Base-by-base conservation (phyloP, 2,113 vertebrate genomes). In the Callospermophilus lateralis region DNA sequence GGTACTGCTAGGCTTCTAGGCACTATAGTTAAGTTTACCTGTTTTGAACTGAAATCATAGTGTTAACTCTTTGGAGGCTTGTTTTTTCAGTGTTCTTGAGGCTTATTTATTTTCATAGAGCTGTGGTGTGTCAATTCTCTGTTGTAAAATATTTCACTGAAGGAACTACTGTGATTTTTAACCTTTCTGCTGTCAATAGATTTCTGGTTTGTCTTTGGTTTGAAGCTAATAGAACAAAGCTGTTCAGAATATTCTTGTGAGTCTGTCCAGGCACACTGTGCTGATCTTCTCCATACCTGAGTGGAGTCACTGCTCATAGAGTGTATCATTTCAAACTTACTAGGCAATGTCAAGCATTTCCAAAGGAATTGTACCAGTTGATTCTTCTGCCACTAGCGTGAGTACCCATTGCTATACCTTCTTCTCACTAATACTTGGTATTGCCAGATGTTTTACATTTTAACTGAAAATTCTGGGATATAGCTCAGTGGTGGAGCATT, bases 51-150 rank as follows among this genome's bases (percentile, higher is more conserved):
- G 12, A 7, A 94, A n/a, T 73, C 53, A 53, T 48, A 6, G 53
- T 89, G 2, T 51, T 32, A 63, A 26, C 73, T 90, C 26, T 89
- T 77, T 73, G 48, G 42, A 16, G 34, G 70, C 34, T 45, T 89
- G 67, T 4, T 53, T 92, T 84, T 81, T 96, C 48, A 68, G 3
- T 97, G 51, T 91, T 81, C 48, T 42, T 73, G 73, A 76, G 58
- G 34, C 72, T 61, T 30, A 53, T 51, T 77, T 67, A 20, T 97
- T 76, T 92, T 19, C n/a, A 24, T 53, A 9, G 89, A 85, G 45
- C 37, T 83, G 0, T 48, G n/a, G 30, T 63, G 19, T 72, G 22
- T 89, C 81, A 13, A 37, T 77, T 93, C 51, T 78, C 26, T 78
- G 17, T 37, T 51, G 11, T 73, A 13, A 48, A n/a, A 51, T 76